phyloP scores from a whole-genome alignment of 2,113 vertebrate genomes.

The Tupaia chinensis region DNA sequence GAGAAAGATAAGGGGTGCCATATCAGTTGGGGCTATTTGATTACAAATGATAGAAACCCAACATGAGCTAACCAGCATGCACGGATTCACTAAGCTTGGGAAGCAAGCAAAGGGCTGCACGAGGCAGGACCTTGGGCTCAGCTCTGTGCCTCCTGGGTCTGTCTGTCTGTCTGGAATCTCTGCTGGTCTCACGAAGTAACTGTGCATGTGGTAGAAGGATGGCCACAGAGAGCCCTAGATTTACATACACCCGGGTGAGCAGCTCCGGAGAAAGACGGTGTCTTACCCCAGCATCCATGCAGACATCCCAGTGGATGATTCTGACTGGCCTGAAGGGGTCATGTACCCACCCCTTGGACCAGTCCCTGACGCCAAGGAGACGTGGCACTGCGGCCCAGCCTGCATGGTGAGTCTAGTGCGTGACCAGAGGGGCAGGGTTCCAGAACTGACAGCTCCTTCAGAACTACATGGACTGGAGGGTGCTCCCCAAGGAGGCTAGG shows the following conservation, averaged over 20 bases:
- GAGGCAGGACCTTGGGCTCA: background rate
- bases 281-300: background rate
- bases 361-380: conserved; percentile 40
- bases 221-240: background rate
- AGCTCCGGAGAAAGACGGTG: background rate
- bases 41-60: background rate
- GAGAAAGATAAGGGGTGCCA: background rate
- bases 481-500: background rate
- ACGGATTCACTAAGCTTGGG: background rate
- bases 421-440: background rate
- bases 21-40: background rate
- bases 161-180: background rate
- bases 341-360: background rate
- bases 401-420: background rate
- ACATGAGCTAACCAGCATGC: background rate
- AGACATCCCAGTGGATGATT: background rate
- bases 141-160: background rate
- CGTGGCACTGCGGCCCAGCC: background rate
- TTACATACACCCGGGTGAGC: background rate
- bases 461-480: background rate
- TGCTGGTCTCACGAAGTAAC: background rate
- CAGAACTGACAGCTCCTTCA: background rate
- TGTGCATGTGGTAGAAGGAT: background rate
- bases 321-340: background rate
- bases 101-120: background rate